A percentile compares a stretch with the other conserved stretches of the same genome.
Evolutionary conservation across 1,140 invertebrate genomes (phyloP).

Genomic region (Saccostrea glomerata): DNA sequence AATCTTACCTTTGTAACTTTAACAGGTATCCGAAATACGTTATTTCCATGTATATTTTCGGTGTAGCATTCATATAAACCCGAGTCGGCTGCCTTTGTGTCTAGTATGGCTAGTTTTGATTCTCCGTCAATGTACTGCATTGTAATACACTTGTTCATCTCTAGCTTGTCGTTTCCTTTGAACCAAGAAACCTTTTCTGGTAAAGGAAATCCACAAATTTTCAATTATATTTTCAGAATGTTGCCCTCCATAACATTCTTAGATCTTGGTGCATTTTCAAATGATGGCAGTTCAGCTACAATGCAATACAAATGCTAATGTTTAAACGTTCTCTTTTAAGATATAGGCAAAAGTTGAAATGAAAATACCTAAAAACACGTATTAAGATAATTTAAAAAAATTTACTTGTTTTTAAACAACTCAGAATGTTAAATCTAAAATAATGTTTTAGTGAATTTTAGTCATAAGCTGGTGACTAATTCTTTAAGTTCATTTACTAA

Average conservation of each 20-base stretch:
- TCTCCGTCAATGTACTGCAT: neutral
- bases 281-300: constrained; percentile 1
- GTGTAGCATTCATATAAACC: constrained; percentile 1
- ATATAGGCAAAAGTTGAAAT: too few species aligned
- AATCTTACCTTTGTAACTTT: neutral
- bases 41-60: neutral
- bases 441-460: too few species aligned
- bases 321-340: too few species aligned
- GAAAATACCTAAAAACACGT: too few species aligned
- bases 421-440: too few species aligned
- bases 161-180: neutral
- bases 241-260: neutral
- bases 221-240: neutral
- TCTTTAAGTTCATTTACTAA: too few species aligned
- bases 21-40: neutral
- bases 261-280: neutral
- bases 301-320: neutral
- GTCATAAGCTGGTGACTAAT: too few species aligned
- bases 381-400: too few species aligned
- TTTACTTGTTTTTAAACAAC: too few species aligned
- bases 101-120: neutral
- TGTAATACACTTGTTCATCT: neutral
- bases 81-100: neutral
- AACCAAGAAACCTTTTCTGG: neutral
- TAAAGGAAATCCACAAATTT: neutral